A percentile compares a stretch with the other conserved stretches of the same genome.
These are phyloP conservation scores for Cladorhizidae sp. DNA, from an alignment of 37 sponge, comb jelly and placozoan genomes.

Conservation along the genomic window DNA sequence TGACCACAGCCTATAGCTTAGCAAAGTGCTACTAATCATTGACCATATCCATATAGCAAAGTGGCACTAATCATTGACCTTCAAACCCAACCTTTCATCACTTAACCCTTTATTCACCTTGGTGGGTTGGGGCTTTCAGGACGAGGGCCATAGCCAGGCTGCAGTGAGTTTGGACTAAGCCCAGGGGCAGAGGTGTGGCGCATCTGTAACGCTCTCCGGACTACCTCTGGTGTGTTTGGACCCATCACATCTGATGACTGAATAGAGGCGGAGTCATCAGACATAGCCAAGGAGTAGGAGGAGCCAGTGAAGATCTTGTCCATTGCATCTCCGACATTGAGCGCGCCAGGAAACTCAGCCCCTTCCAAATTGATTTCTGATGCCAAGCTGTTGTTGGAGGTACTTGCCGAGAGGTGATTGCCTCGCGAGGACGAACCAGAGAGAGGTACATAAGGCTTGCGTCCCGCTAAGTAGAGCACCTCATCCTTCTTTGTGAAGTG, in stretches of 20 bases:
- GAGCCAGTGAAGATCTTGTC: constrained; percentile 12
- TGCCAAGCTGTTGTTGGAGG: not conserved
- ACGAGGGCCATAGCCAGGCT: not conserved
- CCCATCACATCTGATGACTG: not conserved
- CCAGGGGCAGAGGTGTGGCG: not conserved
- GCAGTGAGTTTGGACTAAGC: not conserved
- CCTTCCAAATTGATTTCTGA: not conserved
- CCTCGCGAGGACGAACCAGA: not conserved
- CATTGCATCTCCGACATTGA: not conserved
- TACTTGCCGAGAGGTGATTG: not conserved
- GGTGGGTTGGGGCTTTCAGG: constrained; percentile 12
- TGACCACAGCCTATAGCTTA: too few relatives aligned
- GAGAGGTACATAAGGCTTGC: not conserved
- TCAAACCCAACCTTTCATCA: too few relatives aligned
- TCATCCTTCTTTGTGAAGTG: constrained; percentile 22
- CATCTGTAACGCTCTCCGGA: not conserved
- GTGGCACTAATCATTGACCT: too few relatives aligned
- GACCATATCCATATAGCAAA: too few relatives aligned
- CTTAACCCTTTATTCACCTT: not conserved
- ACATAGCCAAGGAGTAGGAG: not conserved
- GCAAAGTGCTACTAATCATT: too few relatives aligned
- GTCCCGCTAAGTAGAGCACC: constrained; percentile 47
- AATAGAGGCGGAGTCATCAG: constrained; percentile 1
- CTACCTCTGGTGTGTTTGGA: not conserved
- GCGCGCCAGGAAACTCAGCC: not conserved